Base-by-base conservation (phyloP, 2,888 invertebrate species). In the Drepanosiphum platanoidis region DNA sequence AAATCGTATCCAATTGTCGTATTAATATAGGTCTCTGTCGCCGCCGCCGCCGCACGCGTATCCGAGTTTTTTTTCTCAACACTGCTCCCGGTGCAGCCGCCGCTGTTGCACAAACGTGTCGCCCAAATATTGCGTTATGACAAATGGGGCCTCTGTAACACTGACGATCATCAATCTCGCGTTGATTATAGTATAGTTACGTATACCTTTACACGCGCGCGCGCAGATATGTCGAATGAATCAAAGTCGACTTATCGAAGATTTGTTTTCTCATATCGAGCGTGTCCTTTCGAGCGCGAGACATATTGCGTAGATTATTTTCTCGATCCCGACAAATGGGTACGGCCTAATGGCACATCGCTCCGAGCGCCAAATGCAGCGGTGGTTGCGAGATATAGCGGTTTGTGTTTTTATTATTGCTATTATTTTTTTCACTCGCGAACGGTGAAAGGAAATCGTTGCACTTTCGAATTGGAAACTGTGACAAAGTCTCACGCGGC, bases 381-480 rank as follows among this genome's bases (percentile, higher is more conserved):
- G n/a, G 32, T 15, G 61, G 72, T 82, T 81, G 72, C 61, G 81
- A 72, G 30, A 61, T 71, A 32, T 71, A 32, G 36, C 7, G 11
- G 52, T 81, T 72, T 61, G 3, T 11, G 11, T 61, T 27, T 61
- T 27, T 27, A 61, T 61, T 3, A n/a, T n/a, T n/a, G n/a, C 42
- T 27, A 58, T 5, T 80, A n/a, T 70, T 32, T 46, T 52, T 71
- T 15, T 32, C 58, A 46, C 39, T 5, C n/a, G 61, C 18, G 61
- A 42, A 42, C n/a, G 71, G 81, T 82, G 81, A 82, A 82, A 82
- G 81, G 81, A 82, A 81, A 82, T 61, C 30, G 32, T 42, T 70
- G 77, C 32, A 84, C 84, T 84, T 84, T 84, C 84, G 77, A 84
- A 77, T 84, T 77, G 84, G 30, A 77, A 77, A 84, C 77, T 77